Base-by-base conservation (phyloP, 2,888 invertebrate genomes). In the Cryptosula pallasiana region DNA sequence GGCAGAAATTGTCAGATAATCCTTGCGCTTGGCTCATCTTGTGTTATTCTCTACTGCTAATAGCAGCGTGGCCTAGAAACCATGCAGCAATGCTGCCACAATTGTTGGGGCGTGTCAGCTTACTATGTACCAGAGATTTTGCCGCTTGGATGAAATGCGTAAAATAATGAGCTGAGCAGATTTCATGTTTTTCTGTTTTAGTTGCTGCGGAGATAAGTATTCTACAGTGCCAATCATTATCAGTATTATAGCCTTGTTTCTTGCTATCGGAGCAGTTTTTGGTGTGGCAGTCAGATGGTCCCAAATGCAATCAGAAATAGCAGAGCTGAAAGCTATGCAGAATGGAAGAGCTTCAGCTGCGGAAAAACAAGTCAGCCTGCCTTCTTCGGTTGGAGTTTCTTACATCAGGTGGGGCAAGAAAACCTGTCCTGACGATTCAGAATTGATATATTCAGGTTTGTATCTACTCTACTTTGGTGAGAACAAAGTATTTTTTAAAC, bases 381-480 rank as follows among this genome's bases (percentile, higher is more conserved):
- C 45, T 5, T 20, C 45, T 45, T 20, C 45, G 5, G 9, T 20
- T 20, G 5, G 5, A 5, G 45, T 45, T 45, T 45, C 63, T 27
- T 63, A 63, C n/a, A 34, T 63, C 32, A 20, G 27, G 9, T 63
- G 63, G 63, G 63, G 63, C 20, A 63, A 34, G 32, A 63, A 63
- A 63, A 63, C 63, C 13, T 63, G 63, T 34, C 13, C 25, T 29
- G 29, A 27, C 2, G 9, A 34, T 5, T 63, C 63, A 3, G 9
- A 25, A 32, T 27, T 63, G 9, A n/a, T 63, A 27, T 63, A 63
- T 63, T 63, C 63, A 63, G 63, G 63, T 63, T 29, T 13, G 16
- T 25, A 63, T 16, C 5, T 55, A 23, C 23, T 5, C 5, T 55
- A n/a, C n/a, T n/a, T n/a, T n/a, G n/a, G n/a, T n/a, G n/a, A n/a